phyloP scores from a whole-genome alignment of 2,888 invertebrate species.

The Phorcus lineatus region DNA sequence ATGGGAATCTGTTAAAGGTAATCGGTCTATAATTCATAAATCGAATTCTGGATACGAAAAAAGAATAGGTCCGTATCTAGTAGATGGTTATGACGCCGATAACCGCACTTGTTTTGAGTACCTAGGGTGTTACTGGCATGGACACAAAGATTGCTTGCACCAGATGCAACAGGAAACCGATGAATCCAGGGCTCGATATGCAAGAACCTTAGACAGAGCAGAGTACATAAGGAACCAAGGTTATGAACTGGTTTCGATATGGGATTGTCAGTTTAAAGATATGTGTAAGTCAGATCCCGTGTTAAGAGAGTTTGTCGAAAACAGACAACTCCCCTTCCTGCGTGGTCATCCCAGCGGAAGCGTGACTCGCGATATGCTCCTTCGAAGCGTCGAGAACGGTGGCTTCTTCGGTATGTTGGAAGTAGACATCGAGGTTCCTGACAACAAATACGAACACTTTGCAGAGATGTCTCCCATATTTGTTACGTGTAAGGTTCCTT shows the following conservation, averaged over 20 bases:
- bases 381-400: not conserved
- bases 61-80: not conserved
- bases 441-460: slow-evolving; percentile 1
- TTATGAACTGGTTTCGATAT: not conserved
- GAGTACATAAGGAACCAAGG: not conserved
- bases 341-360: not conserved
- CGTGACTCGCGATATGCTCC: not conserved
- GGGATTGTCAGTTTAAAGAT: not conserved
- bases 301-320: not conserved
- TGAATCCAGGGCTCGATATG: not conserved
- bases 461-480: slow-evolving; percentile 14
- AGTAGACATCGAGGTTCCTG: slow-evolving; percentile 10
- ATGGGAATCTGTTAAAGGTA: not conserved
- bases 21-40: not conserved
- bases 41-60: not conserved
- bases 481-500: slow-evolving; percentile 7
- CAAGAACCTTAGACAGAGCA: not conserved
- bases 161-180: not conserved
- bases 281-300: not conserved
- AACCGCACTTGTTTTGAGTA: not conserved
- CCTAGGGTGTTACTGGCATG: not conserved
- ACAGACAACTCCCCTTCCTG: not conserved
- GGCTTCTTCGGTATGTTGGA: slow-evolving; percentile 12
- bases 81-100: no score
- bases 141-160: not conserved